Conservation (phyloP, 2,113 vertebrate species). For the Galeopterus variegatus region DNA sequence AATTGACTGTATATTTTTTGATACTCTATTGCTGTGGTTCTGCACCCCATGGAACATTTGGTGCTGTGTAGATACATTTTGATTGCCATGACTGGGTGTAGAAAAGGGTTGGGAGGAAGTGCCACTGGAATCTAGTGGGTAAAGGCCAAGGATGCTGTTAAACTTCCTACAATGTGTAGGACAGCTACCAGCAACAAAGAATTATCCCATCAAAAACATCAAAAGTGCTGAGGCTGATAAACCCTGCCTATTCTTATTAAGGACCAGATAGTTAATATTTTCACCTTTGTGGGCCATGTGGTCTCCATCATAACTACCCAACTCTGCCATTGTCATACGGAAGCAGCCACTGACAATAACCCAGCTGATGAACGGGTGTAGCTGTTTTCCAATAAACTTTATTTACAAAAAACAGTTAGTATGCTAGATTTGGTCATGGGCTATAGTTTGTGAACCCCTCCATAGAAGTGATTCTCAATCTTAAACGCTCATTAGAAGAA, state of each 20-base stretch:
- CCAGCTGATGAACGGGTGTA: background rate
- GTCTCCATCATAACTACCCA: background rate
- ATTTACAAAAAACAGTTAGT: background rate
- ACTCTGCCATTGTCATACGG: background rate
- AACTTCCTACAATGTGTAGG: background rate
- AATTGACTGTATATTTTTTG: background rate
- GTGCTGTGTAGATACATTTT: background rate
- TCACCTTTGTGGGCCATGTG: background rate
- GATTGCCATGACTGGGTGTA: background rate
- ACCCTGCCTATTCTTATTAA: background rate
- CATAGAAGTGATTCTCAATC: background rate
- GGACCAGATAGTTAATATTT: background rate
- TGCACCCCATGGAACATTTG: background rate
- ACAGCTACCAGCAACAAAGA: background rate
- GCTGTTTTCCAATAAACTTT: conserved; percentile 14
- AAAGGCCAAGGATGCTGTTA: background rate
- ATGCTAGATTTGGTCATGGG: background rate
- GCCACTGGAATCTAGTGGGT: background rate
- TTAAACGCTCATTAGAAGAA: background rate
- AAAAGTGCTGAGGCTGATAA: background rate
- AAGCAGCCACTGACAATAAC: background rate
- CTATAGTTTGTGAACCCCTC: background rate
- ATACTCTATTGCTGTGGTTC: background rate
- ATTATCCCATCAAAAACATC: background rate
- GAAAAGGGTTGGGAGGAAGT: no score